Conservation (phyloP, 2,888 invertebrate species). For the Nipponacmea schrenckii region DNA sequence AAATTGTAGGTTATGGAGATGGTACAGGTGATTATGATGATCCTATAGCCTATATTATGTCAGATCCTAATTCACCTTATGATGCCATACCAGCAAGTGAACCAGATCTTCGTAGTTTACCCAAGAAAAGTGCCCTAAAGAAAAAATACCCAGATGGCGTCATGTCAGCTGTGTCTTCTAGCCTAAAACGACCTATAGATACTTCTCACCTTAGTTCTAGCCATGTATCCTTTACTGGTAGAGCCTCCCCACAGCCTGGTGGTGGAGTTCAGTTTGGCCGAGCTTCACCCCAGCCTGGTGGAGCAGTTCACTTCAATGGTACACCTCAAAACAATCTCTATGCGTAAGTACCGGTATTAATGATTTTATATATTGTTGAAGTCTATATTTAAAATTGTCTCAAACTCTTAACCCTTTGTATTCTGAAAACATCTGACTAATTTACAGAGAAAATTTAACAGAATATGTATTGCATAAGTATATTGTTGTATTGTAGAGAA, state of each 20-base stretch:
- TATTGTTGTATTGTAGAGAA: background rate
- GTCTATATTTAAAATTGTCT: too few relatives aligned
- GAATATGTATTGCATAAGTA: background rate
- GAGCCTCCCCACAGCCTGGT: conserved; percentile 13
- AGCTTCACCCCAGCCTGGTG: too few relatives aligned
- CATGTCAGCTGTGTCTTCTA: conserved; percentile 12
- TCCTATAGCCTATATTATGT: background rate
- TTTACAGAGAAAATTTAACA: too few relatives aligned
- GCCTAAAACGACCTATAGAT: conserved; percentile 14
- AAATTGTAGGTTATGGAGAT: background rate
- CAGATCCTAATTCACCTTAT: conserved; percentile 33
- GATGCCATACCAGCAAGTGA: conserved; percentile 64
- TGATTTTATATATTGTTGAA: too few relatives aligned
- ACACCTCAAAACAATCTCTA: too few relatives aligned
- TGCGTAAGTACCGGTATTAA: too few relatives aligned
- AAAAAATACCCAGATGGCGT: conserved; percentile 29
- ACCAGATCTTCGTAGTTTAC: conserved; percentile 67
- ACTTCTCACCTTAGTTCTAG: background rate
- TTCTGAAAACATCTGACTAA: too few relatives aligned
- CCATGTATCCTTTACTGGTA: background rate
- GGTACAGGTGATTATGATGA: conserved; percentile 5
- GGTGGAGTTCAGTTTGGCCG: background rate
- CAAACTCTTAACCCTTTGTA: too few relatives aligned
- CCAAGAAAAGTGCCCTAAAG: conserved; percentile 68
- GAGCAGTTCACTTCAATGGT: too few relatives aligned